phyloP scores from a whole-genome alignment of 2,888 invertebrate genomes.

The Athetis lepigone region DNA sequence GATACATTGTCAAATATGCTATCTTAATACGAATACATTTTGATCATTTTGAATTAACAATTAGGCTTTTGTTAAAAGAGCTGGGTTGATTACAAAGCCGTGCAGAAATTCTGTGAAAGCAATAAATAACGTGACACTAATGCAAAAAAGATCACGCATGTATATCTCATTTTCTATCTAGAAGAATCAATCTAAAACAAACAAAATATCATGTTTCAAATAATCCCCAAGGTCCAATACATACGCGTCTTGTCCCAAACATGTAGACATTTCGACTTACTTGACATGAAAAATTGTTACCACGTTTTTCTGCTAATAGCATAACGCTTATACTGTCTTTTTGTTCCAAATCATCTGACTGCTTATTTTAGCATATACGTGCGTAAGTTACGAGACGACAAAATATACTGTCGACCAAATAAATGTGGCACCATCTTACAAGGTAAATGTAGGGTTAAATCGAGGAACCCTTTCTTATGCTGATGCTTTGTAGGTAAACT shows the following conservation, averaged over 20 bases:
- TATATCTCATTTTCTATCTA: background rate
- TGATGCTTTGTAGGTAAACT: constrained; percentile 48
- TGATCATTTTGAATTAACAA: too few species aligned
- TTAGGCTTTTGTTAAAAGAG: too few species aligned
- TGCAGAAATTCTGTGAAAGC: background rate
- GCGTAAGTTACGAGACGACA: constrained; percentile 23
- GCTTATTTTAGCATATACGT: constrained; percentile 11
- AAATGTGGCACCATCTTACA: constrained; percentile 44
- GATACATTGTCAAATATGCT: too few species aligned
- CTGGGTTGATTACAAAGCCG: too few species aligned
- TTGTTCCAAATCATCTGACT: constrained; percentile 1
- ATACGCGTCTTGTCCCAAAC: constrained; percentile 16
- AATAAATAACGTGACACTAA: background rate
- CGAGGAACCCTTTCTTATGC: constrained; percentile 33
- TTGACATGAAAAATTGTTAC: constrained; percentile 27
- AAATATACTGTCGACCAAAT: constrained; percentile 30
- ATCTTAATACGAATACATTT: too few species aligned
- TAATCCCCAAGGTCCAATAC: constrained; percentile 7
- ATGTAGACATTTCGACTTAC: background rate
- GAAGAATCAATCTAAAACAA: constrained; percentile 7
- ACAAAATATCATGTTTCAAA: constrained; percentile 17
- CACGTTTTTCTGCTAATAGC: constrained; percentile 21
- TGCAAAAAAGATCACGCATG: background rate
- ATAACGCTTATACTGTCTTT: background rate
- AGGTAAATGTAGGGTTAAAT: constrained; percentile 51